Evolutionary conservation across 2,113 vertebrate genomes (phyloP), one percentile per base, ranked within the genome.

Genomic region (Rafetus swinhoei): DNA sequence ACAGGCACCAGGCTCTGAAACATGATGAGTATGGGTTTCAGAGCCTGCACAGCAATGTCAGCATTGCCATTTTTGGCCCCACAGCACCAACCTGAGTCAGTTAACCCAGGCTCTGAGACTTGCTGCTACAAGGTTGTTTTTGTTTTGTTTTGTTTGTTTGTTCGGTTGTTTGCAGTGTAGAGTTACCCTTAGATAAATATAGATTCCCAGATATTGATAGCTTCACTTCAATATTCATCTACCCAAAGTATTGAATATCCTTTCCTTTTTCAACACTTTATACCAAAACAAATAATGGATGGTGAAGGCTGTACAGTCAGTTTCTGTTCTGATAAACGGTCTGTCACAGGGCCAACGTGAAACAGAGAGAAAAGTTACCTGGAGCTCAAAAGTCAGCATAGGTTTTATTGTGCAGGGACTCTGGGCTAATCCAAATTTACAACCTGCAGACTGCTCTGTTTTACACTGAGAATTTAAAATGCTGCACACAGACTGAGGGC

Each of bases 181-280:
- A 18, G 6, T 3, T 65, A 32, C 62, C 62, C 29, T 65, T 65
- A 65, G 62, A 8, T 65, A n/a, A 89, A 88, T 79, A 50, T 69
- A 82, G 32, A 82, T 94, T 92, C 88, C 72, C 53, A 45, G 82
- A 52, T 52, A 50, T n/a, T 90, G 54, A 90, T 53, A 87, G 65
- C 74, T 60, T 74, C 93, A 89, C 8, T 83, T 85, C 72, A 84
- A 76, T 11, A 13, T 53, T 87, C 74, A 85, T 25, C 85, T 35
- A 27, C 52, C 52, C 93, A 84, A 16, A 90, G 54, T n/a, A 84
- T 74, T 77, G 54, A 53, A 10, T 89, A 60, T 86, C 72, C n/a
- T 91, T 77, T 76, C 29, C 27, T 39, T 56, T 90, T 81, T 62
- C 22, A 3, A 1, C n/a, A 82, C 52, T 82, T 74, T 82, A 19